These are phyloP conservation scores for Cyclura pinguis DNA, from an alignment of 2,797 vertebrate genomes.

Conservation along the genomic window DNA sequence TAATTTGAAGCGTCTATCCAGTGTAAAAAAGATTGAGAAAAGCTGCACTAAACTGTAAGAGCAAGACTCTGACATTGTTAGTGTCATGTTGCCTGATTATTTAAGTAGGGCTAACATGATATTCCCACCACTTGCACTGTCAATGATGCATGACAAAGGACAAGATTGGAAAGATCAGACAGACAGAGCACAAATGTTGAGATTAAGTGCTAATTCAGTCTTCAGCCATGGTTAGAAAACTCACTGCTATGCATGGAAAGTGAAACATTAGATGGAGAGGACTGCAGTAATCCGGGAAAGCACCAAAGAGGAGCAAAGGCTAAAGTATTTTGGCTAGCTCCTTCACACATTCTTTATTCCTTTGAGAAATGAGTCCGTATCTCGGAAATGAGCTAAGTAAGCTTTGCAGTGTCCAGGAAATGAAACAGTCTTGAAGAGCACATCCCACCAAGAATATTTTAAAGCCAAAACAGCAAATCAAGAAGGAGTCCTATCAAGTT, in stretches of 20 bases:
- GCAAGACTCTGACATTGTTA: background rate
- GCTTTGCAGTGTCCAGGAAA: slow-evolving; percentile 26
- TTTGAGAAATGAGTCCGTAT: background rate
- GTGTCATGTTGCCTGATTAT: background rate
- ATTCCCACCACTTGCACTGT: background rate
- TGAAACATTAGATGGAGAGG: background rate
- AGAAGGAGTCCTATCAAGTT: background rate
- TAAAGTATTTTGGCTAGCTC: background rate
- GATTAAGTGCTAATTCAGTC: background rate
- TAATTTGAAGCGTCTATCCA: too few species aligned
- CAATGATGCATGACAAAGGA: background rate
- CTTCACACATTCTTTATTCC: background rate
- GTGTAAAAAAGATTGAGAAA: too few species aligned
- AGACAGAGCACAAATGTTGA: background rate
- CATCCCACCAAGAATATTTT: background rate
- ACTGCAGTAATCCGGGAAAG: background rate
- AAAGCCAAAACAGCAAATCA: background rate
- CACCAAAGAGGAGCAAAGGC: background rate
- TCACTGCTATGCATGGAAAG: background rate
- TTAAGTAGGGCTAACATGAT: background rate
- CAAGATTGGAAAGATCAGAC: background rate
- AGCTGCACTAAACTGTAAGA: background rate
- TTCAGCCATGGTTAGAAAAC: background rate
- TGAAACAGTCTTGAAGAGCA: background rate
- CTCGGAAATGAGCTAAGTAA: background rate